Evolutionary conservation across 2,888 invertebrate species (phyloP), one percentile per base, ranked within the genome.

Genomic region (Ectemnius lituratus): DNA sequence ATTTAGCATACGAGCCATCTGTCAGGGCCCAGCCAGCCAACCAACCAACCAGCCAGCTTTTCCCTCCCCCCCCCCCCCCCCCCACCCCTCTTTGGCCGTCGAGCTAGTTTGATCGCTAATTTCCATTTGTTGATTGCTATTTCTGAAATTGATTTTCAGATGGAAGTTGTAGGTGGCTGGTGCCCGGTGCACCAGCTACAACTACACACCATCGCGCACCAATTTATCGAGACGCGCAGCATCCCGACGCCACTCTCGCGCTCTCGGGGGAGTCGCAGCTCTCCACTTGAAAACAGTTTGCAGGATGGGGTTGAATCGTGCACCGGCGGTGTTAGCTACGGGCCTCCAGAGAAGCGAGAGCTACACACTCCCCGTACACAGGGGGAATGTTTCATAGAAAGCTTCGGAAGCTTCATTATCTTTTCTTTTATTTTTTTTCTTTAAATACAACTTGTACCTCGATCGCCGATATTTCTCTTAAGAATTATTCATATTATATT

Each of bases 231-330:
- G 67, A 78, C 70, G 78, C 37, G 37, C 11, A 37, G 37, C 37
- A 37, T 8, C 37, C 37, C 37, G 37, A 37, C 37, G 37, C 37
- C 37, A 37, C 74, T 79, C 72, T 74, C 49, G 71, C 27, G 37
- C 70, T 56, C 75, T 59, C 74, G 13, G 14, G 80, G 49, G 72
- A 70, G 45, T 56, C 23, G 18, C 52, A 37, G 58, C 45, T 37
- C 71, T 76, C 62, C 68, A 73, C 76, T 65, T 72, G 67, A 69
- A 72, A 78, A 78, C 78, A 79, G 76, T 76, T 80, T 74, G 67
- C 61, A 67, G 45, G 72, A 78, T 70, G 70, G 67, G 76, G 73
- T 62, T 72, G 78, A 78, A 80, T 80, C 66, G 78, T 52, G n/a
- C 16, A 6, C 52, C 16, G 52, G 75, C 67, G 67, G 63, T 62